Evolutionary conservation across 2,797 vertebrate genomes (phyloP), one percentile per base, ranked within the genome.

Genomic region (Smutsia temminckii): DNA sequence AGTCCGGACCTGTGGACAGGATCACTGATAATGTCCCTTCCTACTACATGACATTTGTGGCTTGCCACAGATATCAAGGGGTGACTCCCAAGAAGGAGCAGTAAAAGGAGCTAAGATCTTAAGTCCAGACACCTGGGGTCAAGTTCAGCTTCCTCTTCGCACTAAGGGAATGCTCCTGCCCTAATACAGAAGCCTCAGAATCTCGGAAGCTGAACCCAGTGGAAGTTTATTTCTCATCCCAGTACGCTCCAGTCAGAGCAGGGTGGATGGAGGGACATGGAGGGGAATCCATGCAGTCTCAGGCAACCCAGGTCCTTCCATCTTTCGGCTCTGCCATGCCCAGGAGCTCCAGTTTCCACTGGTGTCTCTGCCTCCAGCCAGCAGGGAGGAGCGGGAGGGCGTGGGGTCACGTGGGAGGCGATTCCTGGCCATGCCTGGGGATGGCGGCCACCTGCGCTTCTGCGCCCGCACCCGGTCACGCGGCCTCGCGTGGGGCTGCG

Each of bases 341-440:
- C 0, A 0, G 85, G 53, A 91, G 83, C 34, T 64, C 68, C 86
- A 34, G n/a, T 80, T 72, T 37, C 59, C 68, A 29, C 68, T 18
- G 72, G 64, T 27, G 8, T 77, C 87, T 68, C 32, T 2, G 32
- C 42, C 46, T 37, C 66, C 66, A 69, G 66, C 66, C 42, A 10
- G 79, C 69, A 25, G 49, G n/a, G 21, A 29, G 25, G 61, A 18
- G 17, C 10, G 12, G 3, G 61, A 7, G n/a, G 3, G 25, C 2
- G 32, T 1, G 10, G 16, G 12, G 40, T 14, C 42, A 25, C 8
- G 1, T 51, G 42, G 40, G 49, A 21, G 13, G 68, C 16, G 23
- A 77, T 74, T 55, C 2, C 10, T 46, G 92, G 42, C 81, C 86
- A 90, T n/a, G 66, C 75, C 66, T 86, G 81, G 95, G 68, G 81